Evolutionary conservation across 2,888 invertebrate genomes (phyloP).

Genomic region (Mongoloraphidia duomilia): DNA sequence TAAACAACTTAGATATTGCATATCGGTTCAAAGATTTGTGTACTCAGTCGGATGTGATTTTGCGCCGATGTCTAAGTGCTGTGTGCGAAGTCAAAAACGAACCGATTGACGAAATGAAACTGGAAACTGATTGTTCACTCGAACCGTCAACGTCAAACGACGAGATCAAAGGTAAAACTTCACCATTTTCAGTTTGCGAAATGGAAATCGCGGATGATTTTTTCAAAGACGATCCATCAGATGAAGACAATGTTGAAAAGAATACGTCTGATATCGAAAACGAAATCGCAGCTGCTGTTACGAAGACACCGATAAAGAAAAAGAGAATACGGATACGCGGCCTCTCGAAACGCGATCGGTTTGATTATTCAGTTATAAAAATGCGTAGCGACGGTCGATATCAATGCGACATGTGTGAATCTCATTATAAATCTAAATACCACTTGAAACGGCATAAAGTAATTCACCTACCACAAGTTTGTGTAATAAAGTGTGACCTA

Average conservation of each 20-base stretch:
- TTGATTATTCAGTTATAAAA: not conserved
- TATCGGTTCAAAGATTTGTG: conserved; percentile 1
- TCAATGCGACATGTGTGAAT: not conserved
- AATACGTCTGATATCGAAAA: not conserved
- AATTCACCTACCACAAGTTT: not conserved
- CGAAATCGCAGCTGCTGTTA: not conserved
- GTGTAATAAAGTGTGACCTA: not conserved
- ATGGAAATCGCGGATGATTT: no score
- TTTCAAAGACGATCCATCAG: no score
- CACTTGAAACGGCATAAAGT: not conserved
- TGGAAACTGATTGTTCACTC: no score
- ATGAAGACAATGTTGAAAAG: no score
- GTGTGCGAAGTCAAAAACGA: not conserved
- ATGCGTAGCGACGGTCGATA: not conserved
- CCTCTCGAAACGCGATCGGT: no score
- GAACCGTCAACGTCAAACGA: no score
- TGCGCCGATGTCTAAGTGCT: not conserved
- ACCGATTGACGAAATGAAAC: not conserved
- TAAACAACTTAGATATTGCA: not conserved
- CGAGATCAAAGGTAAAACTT: no score
- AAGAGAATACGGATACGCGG: not conserved
- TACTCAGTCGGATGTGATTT: not conserved
- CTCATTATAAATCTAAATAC: conserved; percentile 3
- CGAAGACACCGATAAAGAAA: not conserved
- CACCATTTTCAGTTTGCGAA: no score